Conservation (phyloP, 2,888 invertebrate genomes). For the Physocephala rufipes region DNA sequence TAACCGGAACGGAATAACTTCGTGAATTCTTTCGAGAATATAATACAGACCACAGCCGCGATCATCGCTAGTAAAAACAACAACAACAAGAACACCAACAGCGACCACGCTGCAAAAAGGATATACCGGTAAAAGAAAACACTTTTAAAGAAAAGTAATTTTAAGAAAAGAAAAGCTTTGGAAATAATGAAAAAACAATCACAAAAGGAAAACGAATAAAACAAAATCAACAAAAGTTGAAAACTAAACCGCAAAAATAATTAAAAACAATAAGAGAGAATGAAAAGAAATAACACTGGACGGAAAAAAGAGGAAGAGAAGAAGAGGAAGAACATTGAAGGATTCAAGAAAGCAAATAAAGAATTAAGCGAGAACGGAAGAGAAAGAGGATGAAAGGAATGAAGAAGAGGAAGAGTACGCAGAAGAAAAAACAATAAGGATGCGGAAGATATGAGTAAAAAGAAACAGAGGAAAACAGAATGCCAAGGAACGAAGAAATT, state of each 20-base stretch:
- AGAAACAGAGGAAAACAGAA: not conserved
- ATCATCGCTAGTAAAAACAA: not conserved
- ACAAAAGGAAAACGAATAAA: not conserved
- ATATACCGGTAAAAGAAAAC: not conserved
- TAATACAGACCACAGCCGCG: not conserved
- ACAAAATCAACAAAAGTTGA: not conserved
- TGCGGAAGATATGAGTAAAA: not conserved
- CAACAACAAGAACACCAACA: slow-evolving; percentile 5
- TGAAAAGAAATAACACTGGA: not conserved
- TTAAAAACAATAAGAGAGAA: not conserved
- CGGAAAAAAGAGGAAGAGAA: not conserved
- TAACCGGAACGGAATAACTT: slow-evolving; percentile 19
- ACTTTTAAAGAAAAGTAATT: not conserved
- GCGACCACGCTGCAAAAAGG: not conserved
- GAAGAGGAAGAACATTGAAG: not conserved
- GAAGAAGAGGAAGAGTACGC: not conserved
- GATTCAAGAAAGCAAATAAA: not conserved
- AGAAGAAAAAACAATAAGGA: not conserved
- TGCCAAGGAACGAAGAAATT: no score
- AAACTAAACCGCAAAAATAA: not conserved
- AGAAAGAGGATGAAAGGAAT: not conserved
- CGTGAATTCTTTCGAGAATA: slow-evolving; percentile 25
- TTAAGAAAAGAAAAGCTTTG: not conserved
- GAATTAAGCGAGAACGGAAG: not conserved
- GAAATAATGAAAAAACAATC: not conserved